Conservation (phyloP, 1,140 invertebrate species). For the Phortica variegata region DNA sequence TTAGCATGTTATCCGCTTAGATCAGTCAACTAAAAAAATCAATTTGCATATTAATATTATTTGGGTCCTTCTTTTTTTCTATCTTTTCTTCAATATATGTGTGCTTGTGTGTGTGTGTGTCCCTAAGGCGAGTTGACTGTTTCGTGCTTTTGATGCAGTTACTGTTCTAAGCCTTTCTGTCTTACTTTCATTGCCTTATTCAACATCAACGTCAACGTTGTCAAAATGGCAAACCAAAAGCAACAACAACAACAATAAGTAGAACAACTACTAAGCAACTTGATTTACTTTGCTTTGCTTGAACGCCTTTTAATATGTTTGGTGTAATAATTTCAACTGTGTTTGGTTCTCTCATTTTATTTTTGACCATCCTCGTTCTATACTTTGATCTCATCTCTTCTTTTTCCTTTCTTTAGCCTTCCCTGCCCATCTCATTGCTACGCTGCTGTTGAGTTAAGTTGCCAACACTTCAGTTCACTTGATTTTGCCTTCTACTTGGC, state of each 20-base stretch:
- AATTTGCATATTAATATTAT: conserved; percentile 56
- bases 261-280: conserved; percentile 43
- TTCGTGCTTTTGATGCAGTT: too few relatives aligned
- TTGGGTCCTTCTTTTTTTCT: conserved; percentile 33
- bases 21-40: conserved; percentile 56
- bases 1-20: conserved; percentile 47
- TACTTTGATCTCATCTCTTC: too few relatives aligned
- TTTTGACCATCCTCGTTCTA: background rate
- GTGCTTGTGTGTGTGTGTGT: too few relatives aligned
- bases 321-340: conserved; percentile 24
- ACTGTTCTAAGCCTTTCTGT: background rate
- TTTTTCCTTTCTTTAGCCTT: too few relatives aligned
- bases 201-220: conserved; percentile 27
- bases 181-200: conserved; percentile 35
- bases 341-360: background rate
- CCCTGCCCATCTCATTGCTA: too few relatives aligned
- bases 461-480: too few relatives aligned
- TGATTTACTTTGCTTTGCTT: conserved; percentile 51
- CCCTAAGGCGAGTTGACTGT: too few relatives aligned
- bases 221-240: conserved; percentile 7
- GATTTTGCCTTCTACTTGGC: too few relatives aligned
- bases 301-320: conserved; percentile 43
- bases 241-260: conserved; percentile 14
- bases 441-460: too few relatives aligned
- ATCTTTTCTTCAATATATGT: too few relatives aligned